Base-by-base conservation (phyloP, 2,797 vertebrate genomes). In the Sitta carolinensis region DNA sequence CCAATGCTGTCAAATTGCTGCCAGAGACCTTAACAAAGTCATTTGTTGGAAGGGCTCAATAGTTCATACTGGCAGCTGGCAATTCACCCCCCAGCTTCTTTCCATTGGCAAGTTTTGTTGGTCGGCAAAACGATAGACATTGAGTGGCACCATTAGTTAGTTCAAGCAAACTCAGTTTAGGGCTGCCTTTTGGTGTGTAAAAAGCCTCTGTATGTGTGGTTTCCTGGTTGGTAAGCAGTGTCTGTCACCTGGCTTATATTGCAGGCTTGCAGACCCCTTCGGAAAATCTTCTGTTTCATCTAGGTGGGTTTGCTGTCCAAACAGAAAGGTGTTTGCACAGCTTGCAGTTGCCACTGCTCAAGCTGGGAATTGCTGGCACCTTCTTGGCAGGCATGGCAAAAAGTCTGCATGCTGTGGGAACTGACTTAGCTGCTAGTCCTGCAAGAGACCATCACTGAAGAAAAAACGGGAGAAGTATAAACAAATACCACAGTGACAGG, bases 11-110 rank as follows among this genome's bases (percentile, higher is more conserved):
- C 77, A 57, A 64, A 57, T 40, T 74, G n/a, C 62, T 93, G 43
- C 66, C 62, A 78, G 77, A 73, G 48, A 27, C 43, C 40, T 40
- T 69, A 22, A 66, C 29, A 30, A 73, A 84, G 34, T 74, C 5
- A 67, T 74, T 74, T 89, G 34, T 38, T 36, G 64, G 57, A 43
- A 77, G 48, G 16, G 16, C 26, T 54, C 0, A 1, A 19, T 32
- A 58, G 18, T 90, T 94, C 93, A 18, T 58, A 26, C n/a, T 55
- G 20, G 30, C 25, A 72, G n/a, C 74, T 86, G 70, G 55, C 75
- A 70, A 15, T 47, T 84, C 0, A 3, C 13, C 38, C 66, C 29
- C 23, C n/a, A 38, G 15, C 40, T 73, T 84, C 54, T 78, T 57
- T 68, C 21, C 9, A 12, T 10, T 69, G 59, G 10, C 0, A 0